Base-by-base conservation (phyloP, 2,113 vertebrate species). In the Gambusia affinis region DNA sequence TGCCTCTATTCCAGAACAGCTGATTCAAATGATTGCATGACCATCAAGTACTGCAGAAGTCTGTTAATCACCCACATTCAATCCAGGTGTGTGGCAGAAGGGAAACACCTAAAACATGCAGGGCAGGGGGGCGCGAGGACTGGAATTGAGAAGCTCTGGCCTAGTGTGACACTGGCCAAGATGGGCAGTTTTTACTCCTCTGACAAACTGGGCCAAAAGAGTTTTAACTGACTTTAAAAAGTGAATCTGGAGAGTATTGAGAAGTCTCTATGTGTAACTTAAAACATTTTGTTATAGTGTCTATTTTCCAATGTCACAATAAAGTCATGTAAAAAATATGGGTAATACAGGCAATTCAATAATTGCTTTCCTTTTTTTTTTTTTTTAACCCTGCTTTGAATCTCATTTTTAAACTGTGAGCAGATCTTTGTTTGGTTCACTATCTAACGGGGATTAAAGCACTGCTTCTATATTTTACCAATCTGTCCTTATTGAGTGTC, bases 401-500 rank as follows among this genome's bases (percentile, higher is more conserved):
- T 47, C 54, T 76, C 75, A 54, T 69, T 39, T 81, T 70, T 69
- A 35, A 89, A 61, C 66, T 71, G 78, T 80, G 60, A 71, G 35
- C 51, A 14, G 44, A 67, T 83, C 77, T 75, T 72, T 29, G 27
- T 74, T 66, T 72, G 27, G n/a, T 81, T 57, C 82, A 86, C 78
- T 72, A 87, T 66, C 79, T 82, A 72, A 66, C 67, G 81, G 72
- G 78, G 1, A 88, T 92, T 85, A 81, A 81, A 75, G 63, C 35
- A 60, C 35, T 77, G 65, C 61, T 72, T 44, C 84, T 72, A 73
- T 60, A 84, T 84, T 73, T 61, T 64, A 80, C 66, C 67, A 67
- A 76, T 78, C 78, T 77, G 79, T 54, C 83, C 81, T 90, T 78
- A 83, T 80, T 80, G 71, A 82, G 81, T 84, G 83, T 81, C 81